Conservation (phyloP, 2,113 vertebrate species). For the Hyaena hyaena region DNA sequence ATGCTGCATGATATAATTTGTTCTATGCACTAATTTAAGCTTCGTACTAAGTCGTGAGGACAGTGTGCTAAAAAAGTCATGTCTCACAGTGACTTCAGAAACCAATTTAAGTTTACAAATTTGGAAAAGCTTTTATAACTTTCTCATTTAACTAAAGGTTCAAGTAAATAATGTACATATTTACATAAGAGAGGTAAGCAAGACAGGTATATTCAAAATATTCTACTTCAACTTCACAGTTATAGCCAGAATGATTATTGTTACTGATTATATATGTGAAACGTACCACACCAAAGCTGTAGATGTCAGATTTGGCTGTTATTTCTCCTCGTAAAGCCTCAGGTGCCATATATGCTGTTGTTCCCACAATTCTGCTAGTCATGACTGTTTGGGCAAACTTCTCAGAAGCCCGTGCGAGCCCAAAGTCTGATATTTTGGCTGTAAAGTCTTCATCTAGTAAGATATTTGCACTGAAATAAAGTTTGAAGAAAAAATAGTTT, state of each 20-base stretch:
- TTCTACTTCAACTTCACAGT: not conserved
- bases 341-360: conserved; percentile 97
- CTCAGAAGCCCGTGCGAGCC: conserved; percentile 93
- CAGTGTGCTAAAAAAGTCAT: not conserved
- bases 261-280: not conserved
- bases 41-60: not conserved
- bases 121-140: not conserved
- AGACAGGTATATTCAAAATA: not conserved
- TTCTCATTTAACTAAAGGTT: not conserved
- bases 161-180: not conserved
- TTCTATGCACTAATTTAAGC: not conserved
- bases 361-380: conserved; percentile 96
- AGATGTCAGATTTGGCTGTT: conserved; percentile 96
- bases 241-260: not conserved
- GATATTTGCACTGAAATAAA: conserved; percentile 92
- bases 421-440: conserved; percentile 97
- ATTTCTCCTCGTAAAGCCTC: conserved; percentile 96
- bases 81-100: conserved; percentile 1
- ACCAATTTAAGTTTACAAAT: not conserved
- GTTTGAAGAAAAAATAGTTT: not conserved
- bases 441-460: conserved; percentile 91
- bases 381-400: conserved; percentile 91
- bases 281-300: conserved; percentile 97
- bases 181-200: not conserved
- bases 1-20: not conserved